Conservation (phyloP, 2,113 vertebrate genomes). For the Struthio camelus region DNA sequence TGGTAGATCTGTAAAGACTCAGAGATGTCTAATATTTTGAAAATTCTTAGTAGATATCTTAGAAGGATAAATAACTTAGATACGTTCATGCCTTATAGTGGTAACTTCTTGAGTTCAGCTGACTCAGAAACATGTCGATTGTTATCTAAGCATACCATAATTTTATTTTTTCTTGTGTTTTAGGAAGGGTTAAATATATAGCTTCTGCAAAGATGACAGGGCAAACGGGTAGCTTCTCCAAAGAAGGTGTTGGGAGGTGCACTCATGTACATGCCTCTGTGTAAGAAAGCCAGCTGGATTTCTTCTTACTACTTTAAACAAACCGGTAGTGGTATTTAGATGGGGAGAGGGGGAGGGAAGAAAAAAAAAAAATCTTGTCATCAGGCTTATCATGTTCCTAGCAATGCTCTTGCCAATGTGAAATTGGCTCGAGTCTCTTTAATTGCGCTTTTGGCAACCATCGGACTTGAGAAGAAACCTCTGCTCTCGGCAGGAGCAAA, state of each 20-base stretch:
- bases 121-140: not conserved
- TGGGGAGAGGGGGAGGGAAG: not conserved
- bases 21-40: not conserved
- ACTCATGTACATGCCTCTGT: fast-evolving
- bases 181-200: not conserved
- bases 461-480: not conserved
- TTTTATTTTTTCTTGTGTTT: not conserved
- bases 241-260: not conserved
- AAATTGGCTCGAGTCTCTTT: not conserved
- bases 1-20: not conserved
- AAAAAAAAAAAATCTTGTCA: no score
- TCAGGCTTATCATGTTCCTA: fast-evolving
- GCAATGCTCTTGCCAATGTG: not conserved
- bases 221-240: not conserved
- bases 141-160: not conserved
- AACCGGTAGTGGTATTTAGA: not conserved
- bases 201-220: not conserved
- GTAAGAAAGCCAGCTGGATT: not conserved
- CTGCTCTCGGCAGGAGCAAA: not conserved
- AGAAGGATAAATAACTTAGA: not conserved
- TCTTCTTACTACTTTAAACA: not conserved
- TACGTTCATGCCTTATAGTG: not conserved
- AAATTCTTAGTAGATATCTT: not conserved
- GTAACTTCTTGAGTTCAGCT: not conserved
- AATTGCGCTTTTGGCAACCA: not conserved